Evolutionary conservation across 2,888 invertebrate genomes (phyloP), one percentile per base, ranked within the genome.

Genomic region (Meteorus colon): DNA sequence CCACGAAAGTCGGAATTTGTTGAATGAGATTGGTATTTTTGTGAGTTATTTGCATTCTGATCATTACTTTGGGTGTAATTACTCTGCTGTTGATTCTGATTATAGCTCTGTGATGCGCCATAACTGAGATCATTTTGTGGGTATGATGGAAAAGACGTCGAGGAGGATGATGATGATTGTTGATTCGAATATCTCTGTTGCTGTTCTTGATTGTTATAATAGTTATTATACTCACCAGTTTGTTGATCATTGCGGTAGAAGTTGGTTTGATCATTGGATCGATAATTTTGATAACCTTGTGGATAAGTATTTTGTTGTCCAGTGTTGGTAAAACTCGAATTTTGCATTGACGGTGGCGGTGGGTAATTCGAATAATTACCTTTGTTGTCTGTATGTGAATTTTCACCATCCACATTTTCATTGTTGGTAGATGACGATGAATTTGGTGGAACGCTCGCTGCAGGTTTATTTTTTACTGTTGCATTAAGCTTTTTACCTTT

Each of bases 391-490:
- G 45, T 19, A 66, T 84, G 82, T 3, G 63, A 72, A 73, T 80
- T 87, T 5, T 86, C 86, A 27, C 77, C 81, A 34, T 80, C 78
- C 67, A 71, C 71, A 37, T 72, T 62, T 51, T 82, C 81, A 65
- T 79, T 83, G 65, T 77, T 85, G 6, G 68, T 68, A 1, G 84
- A 82, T 6, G 85, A 85, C 0, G 86, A 83, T n/a, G 87, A 85
- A 69, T 87, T 89, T 1, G 92, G 92, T 27, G 91, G 91, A 1
- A 92, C 90, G 12, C 92, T 92, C 19, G 92, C 92, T 1, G 92
- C 92, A 0, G 92, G 92, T 85, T 92, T 92, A 51, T 89, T 90
- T 51, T 90, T 91, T 60, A 86, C 84, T 67, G 88, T 79, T 4
- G 79, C 77, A 27, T 79, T 84, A 6, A 83, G 83, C 74, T 88